A percentile compares a stretch with the other conserved stretches of the same genome.
Evolutionary conservation across 2,888 invertebrate species (phyloP).

Genomic region (Amblyjoppa proteus): DNA sequence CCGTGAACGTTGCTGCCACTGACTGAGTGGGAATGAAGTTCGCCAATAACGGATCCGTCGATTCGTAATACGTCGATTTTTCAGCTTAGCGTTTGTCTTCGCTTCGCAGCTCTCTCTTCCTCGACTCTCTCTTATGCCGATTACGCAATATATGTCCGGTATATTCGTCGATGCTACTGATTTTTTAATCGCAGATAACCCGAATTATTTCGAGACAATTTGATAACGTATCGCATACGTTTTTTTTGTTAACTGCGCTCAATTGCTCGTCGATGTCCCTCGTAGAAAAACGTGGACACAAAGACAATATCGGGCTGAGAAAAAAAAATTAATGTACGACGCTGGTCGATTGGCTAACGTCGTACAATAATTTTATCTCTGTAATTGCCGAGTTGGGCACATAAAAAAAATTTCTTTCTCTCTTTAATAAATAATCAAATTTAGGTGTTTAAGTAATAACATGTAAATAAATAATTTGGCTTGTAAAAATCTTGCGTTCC

Average conservation of each 20-base stretch:
- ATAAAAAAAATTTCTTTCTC: too few species aligned
- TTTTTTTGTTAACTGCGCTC: not conserved
- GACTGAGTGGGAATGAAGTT: not conserved
- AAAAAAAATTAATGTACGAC: not conserved
- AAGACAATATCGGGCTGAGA: not conserved
- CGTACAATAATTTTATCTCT: not conserved
- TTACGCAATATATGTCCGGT: not conserved
- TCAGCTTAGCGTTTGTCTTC: not conserved
- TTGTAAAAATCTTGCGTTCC: too few species aligned
- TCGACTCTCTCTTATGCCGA: not conserved
- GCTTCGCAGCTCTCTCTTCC: not conserved
- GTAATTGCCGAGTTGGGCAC: too few species aligned
- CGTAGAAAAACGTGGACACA: not conserved
- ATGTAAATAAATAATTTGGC: too few species aligned
- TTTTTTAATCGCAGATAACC: conserved; percentile 3
- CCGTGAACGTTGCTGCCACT: not conserved
- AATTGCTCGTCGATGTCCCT: not conserved
- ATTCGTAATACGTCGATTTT: not conserved
- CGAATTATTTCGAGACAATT: not conserved
- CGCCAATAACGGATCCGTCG: not conserved
- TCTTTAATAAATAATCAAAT: too few species aligned
- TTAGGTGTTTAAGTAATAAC: too few species aligned
- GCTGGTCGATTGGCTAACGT: not conserved
- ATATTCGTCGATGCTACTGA: not conserved
- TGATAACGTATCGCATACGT: not conserved